Conservation (phyloP, 2,113 vertebrate species). For the Cairina moschata region DNA sequence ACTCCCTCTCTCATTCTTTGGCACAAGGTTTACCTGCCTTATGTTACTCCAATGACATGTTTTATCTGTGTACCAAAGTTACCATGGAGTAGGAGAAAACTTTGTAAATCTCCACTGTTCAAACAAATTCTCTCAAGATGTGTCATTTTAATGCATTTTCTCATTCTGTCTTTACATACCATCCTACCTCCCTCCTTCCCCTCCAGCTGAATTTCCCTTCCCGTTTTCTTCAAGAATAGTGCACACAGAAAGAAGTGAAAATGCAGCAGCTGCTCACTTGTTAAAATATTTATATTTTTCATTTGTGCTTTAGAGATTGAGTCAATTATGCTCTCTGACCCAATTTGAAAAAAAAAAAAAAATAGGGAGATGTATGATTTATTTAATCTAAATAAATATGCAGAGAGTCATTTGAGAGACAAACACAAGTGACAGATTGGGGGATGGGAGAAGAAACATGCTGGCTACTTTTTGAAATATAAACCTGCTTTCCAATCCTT, state of each 20-base stretch:
- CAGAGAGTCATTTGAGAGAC: background rate
- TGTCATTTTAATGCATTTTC: background rate
- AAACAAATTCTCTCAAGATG: conserved; percentile 52
- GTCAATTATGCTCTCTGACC: background rate
- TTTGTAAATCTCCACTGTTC: conserved; percentile 24
- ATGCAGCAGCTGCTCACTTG: background rate
- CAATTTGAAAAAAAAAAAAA: background rate
- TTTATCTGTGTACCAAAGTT: conserved; percentile 38
- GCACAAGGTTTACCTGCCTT: conserved; percentile 54
- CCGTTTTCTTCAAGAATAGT: background rate
- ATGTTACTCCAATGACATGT: background rate
- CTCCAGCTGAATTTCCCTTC: background rate
- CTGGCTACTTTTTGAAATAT: background rate
- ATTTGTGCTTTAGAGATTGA: background rate
- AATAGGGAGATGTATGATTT: background rate
- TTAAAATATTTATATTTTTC: conserved; percentile 56
- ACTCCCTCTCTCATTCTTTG: background rate
- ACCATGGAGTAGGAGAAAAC: conserved; percentile 66
- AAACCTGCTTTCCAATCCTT: background rate
- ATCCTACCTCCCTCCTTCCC: background rate
- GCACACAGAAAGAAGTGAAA: background rate
- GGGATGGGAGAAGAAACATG: background rate
- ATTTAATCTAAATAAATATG: conserved; percentile 24
- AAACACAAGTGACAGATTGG: conserved; percentile 26
- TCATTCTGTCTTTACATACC: background rate